Conservation (phyloP, 2,888 invertebrate genomes). For the Cloeon dipterum region DNA sequence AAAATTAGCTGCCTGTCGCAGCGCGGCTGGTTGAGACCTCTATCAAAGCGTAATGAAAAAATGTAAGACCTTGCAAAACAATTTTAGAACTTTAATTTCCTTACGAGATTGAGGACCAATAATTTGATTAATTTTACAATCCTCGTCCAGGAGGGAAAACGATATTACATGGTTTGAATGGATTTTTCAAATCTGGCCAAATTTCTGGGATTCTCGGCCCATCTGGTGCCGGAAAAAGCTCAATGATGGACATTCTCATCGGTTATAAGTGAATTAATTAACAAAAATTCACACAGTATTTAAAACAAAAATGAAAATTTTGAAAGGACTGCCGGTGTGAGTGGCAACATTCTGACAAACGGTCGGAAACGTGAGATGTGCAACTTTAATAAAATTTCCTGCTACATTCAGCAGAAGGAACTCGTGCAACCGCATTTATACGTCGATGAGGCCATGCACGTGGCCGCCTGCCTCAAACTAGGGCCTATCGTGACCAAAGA, state of each 20-base stretch:
- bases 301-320: too few species aligned
- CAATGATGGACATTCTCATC: constrained; percentile 28
- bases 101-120: too few species aligned
- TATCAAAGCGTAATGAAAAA: too few species aligned
- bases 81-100: too few species aligned
- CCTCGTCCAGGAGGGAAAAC: constrained; percentile 53
- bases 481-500: constrained; percentile 28
- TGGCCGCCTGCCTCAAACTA: constrained; percentile 50
- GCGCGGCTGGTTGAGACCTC: too few species aligned
- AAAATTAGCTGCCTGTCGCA: too few species aligned
- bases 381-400: constrained; percentile 46
- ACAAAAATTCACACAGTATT: neutral
- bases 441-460: constrained; percentile 47
- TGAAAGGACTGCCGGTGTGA: constrained; percentile 38
- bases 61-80: too few species aligned
- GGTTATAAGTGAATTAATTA: constrained; percentile 23
- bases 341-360: constrained; percentile 42
- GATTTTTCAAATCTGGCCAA: constrained; percentile 74
- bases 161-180: constrained; percentile 68
- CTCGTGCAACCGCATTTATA: constrained; percentile 44
- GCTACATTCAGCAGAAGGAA: constrained; percentile 66
- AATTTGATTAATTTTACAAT: too few species aligned
- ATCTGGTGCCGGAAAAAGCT: constrained; percentile 60
- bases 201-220: constrained; percentile 93
- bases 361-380: constrained; percentile 39